A percentile compares a stretch with the other conserved stretches of the same genome.
Conservation (phyloP, 2,888 invertebrate species). For the Nineta flava region DNA sequence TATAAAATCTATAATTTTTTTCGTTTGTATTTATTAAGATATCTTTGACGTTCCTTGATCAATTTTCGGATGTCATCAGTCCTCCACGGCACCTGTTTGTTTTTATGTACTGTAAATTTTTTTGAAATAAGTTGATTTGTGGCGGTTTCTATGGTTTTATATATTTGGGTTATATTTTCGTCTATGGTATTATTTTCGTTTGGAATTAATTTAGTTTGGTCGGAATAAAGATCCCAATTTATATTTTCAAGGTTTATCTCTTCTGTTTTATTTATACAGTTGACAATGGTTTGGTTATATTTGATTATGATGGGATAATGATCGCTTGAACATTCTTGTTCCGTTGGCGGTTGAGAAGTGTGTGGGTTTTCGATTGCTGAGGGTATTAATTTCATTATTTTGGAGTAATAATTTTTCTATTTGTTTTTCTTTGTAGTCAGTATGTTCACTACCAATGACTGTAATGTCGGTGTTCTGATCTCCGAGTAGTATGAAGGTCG, state of each 20-base stretch:
- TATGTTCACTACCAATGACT: background rate
- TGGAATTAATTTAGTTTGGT: background rate
- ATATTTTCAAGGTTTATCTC: background rate
- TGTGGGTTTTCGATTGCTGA: background rate
- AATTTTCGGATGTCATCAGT: background rate
- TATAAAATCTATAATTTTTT: background rate
- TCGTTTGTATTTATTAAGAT: background rate
- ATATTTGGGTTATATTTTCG: background rate
- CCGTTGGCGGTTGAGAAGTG: background rate
- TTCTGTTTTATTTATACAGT: background rate
- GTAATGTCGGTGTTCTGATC: background rate
- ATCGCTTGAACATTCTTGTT: background rate
- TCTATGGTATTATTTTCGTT: background rate
- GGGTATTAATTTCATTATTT: background rate
- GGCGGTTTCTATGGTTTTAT: background rate
- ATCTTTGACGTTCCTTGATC: background rate
- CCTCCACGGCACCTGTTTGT: background rate
- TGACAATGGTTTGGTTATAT: background rate
- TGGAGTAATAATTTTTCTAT: background rate
- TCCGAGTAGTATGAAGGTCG: background rate
- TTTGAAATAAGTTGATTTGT: background rate
- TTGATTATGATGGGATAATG: background rate
- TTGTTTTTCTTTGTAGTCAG: background rate
- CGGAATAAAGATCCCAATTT: background rate
- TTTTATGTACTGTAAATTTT: background rate